These are phyloP conservation scores for Mythimna vitellina DNA, from an alignment of 2,888 invertebrate genomes.

Conservation along the genomic window DNA sequence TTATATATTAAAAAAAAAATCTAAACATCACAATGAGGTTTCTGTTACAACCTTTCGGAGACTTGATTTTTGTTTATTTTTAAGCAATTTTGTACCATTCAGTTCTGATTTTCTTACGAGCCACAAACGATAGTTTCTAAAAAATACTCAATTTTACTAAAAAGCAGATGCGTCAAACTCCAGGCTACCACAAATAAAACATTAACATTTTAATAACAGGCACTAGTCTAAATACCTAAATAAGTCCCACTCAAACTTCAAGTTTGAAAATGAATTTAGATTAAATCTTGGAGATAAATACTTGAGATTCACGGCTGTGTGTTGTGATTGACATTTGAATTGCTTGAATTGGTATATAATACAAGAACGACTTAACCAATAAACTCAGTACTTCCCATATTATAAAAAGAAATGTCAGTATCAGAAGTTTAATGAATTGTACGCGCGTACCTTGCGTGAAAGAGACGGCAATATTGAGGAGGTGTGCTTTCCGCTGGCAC, in stretches of 20 bases:
- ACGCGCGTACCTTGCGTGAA: constrained; percentile 72
- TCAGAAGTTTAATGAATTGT: constrained; percentile 78
- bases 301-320: constrained; percentile 11
- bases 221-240: background rate
- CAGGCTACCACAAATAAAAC: too few species aligned
- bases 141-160: background rate
- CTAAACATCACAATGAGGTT: background rate
- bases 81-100: background rate
- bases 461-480: constrained; percentile 79
- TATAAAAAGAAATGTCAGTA: constrained; percentile 75
- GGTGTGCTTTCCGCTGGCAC: constrained; percentile 78
- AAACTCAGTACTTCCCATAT: constrained; percentile 60
- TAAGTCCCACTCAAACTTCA: background rate
- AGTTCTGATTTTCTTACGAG: background rate
- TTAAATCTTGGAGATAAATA: constrained; percentile 33
- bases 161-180: background rate
- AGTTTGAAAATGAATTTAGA: constrained; percentile 36
- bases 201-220: background rate
- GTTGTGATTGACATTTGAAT: constrained; percentile 47
- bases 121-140: background rate
- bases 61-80: background rate
- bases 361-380: constrained; percentile 55
- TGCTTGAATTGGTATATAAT: constrained; percentile 38
- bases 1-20: too few species aligned
- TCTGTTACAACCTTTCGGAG: background rate